These are phyloP conservation scores for Coleophora flavipennella DNA, from an alignment of 2,888 invertebrate species.

Conservation along the genomic window DNA sequence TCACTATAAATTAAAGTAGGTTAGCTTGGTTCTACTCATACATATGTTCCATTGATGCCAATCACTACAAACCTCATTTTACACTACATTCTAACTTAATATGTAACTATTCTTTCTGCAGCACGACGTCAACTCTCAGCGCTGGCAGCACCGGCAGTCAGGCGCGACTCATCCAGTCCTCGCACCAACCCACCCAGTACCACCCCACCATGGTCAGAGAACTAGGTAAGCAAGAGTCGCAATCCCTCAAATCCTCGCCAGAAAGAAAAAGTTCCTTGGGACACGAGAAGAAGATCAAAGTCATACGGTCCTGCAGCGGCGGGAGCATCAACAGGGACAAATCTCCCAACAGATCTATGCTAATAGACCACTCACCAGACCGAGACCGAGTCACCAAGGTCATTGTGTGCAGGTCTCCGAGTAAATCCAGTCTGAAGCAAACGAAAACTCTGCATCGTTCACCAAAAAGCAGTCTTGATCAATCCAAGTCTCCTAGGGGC, in stretches of 20 bases:
- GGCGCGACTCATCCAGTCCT: slow-evolving; percentile 93
- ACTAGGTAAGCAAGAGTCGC: slow-evolving; percentile 83
- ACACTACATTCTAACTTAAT: too few relatives aligned
- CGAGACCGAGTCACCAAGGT: slow-evolving; percentile 64
- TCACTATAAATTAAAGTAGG: slow-evolving; percentile 35
- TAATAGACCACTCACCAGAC: slow-evolving; percentile 42
- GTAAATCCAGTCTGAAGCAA: slow-evolving; percentile 61
- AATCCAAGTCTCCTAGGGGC: slow-evolving; percentile 64
- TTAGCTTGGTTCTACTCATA: slow-evolving; percentile 53
- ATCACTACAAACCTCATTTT: slow-evolving; percentile 2
- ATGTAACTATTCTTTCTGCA: slow-evolving; percentile 44
- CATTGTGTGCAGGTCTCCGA: slow-evolving; percentile 65
- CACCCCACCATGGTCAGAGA: slow-evolving; percentile 91
- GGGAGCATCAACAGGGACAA: slow-evolving; percentile 59
- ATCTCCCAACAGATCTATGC: slow-evolving; percentile 46
- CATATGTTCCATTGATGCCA: slow-evolving; percentile 44
- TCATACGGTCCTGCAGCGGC: slow-evolving; percentile 71
- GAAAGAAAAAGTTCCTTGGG: slow-evolving; percentile 42
- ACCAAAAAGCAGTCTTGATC: slow-evolving; percentile 69
- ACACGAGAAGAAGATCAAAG: slow-evolving; percentile 54
- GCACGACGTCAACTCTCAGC: slow-evolving; percentile 94
- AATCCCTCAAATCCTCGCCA: slow-evolving; percentile 68
- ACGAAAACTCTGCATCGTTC: slow-evolving; percentile 58
- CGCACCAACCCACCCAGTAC: slow-evolving; percentile 93
- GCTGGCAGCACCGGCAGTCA: slow-evolving; percentile 95